Base-by-base conservation (phyloP, 1,140 invertebrate genomes). In the Aphaenogaster floridana region DNA sequence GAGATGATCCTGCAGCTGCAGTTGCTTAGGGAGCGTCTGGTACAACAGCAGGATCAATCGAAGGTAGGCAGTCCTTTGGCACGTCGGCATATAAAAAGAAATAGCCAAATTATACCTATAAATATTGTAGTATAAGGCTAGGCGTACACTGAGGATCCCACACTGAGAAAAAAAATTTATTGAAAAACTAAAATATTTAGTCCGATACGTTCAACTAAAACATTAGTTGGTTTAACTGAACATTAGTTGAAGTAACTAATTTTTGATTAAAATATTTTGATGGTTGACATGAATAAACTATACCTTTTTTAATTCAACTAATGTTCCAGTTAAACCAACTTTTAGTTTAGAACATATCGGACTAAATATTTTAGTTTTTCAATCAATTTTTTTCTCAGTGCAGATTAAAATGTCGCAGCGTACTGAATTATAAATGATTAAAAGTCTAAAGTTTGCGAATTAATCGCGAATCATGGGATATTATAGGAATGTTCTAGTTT, bases 1-100 rank as follows among this genome's bases (percentile, higher is more conserved):
- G 98, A 98, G 93, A 97, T 98, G 97, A 98, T 98, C 71, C 94
- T 97, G 8, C 97, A 98, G 90, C 96, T 98, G 72, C 98, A 98
- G 94, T 96, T 97, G 95, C 96, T 98, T 15, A 96, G 97, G 87
- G 98, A 98, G 90, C 97, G 98, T 93, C 95, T 98, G 66, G 91
- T 97, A 45, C 96, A 96, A 21, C 97, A 98, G 92, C 96, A 96
- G 88, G 96, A 96, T 74, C 95, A 95, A 42, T 91, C 89, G 39
- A 96, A 96, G 95, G 96, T 96, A 91, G 89, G 92, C 57, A 48
- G 9, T 76, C 21, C 7, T 72, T 2, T 34, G 7, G 21, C 21
- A 7, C 17, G 28, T 39, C 17, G 4, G 6, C 39, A 42, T 59
- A 45, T 0, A 3, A 34, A 17, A 3, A 34, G 8, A n/a, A 9